Evolutionary conservation across 1,140 invertebrate genomes (phyloP), one percentile per base, ranked within the genome.

Genomic region (Aphis craccivora): DNA sequence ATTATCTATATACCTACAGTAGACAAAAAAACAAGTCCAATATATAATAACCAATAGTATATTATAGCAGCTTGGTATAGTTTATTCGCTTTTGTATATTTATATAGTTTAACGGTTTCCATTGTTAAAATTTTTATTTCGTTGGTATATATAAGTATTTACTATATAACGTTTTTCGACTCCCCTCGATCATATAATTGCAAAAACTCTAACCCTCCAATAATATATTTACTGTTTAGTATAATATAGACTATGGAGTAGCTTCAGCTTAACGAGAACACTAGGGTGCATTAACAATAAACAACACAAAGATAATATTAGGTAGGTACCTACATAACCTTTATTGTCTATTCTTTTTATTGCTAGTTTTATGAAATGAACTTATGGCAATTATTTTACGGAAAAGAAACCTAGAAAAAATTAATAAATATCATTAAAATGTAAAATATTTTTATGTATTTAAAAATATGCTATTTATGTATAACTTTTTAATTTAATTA

Each of bases 111-210:
- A 87, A 87, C 84, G 84, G 84, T 48, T 87, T 87, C 30, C 14
- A 48, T 48, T 84, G 83, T 84, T 40, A 37, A 40, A n/a, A 87
- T 20, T 20, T 30, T 20, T 30, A n/a, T 25, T 14, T 87, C 22
- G 23, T 83, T 40, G 20, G 9, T 48, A 43, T 84, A 11, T 35
- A 30, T 83, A 83, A 6, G 9, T 48, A 43, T n/a, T n/a, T n/a
- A n/a, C n/a, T n/a, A n/a, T n/a, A 86, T 86, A 86, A 86, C 84
- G 40, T 87, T 87, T 86, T 87, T 87, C 84, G 25, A 48, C 84
- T 43, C 86, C 86, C 45, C 86, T 87, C 18, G 86, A 87, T 87
- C 43, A 87, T 22, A 48, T n/a, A 14, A 45, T 48, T 87, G 30
- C 43, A 48, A 87, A 30, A 87, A 87, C 25, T n/a, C 30, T 45